Base-by-base conservation (phyloP, 2,113 vertebrate genomes). In the Notarius lentiginosus region DNA sequence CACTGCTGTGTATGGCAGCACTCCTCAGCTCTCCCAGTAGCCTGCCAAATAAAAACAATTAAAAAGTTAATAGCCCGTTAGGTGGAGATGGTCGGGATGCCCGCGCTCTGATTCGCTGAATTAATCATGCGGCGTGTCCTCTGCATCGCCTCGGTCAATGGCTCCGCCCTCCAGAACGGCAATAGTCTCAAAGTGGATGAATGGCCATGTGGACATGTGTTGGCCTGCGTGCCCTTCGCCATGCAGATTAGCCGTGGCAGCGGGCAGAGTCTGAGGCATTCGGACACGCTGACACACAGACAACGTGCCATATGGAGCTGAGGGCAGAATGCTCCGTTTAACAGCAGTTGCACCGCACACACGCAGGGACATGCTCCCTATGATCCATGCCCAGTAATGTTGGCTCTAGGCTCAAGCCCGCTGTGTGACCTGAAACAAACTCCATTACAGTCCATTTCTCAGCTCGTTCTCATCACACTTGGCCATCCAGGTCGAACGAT, bases 11-110 rank as follows among this genome's bases (percentile, higher is more conserved):
- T 63, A 53, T 72, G 73, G 81, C 63, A 63, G 87, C 55, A 27
- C 82, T 83, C 77, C 81, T 84, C 76, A 55, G 83, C 80, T 86
- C 65, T 85, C 53, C 56, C 86, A 86, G 86, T 84, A 87, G 83
- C 66, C 89, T 85, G 90, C 89, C 90, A 88, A 90, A 91, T 91
- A 86, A 91, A 91, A 91, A 91, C 91, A 89, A 91, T 91, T 92
- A 91, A 87, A 90, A 61, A 84, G 41, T 82, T 91, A 91, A 91
- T 90, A 87, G 89, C 83, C 90, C 82, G 61, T 90, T 90, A 91
- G 89, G 87, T 81, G 84, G 81, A 86, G 88, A 80, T 89, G 85
- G 89, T 86, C 47, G 81, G 86, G 87, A 88, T 65, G 81, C 84
- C 76, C 82, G 65, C 61, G 75, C 88, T 86, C 88, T 86, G 87